Evolutionary conservation across 2,888 invertebrate species (phyloP), one percentile per base, ranked within the genome.

Genomic region (Pristionchus exspectatus): DNA sequence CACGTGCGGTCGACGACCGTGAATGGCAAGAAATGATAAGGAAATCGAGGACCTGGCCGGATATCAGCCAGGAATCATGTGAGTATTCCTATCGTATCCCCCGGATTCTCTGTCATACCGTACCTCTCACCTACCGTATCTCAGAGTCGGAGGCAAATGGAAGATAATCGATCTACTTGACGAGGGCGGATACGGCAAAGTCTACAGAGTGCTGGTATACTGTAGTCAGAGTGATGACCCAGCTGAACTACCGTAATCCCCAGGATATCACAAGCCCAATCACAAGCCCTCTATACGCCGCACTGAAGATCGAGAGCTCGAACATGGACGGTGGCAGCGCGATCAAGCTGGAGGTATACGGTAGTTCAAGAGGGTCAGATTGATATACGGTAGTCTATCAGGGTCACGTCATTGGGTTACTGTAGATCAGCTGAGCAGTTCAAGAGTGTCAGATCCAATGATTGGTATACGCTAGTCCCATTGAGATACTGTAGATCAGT

Each of bases 251-350:
- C 72, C 14, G 72, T 72, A 72, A 5, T 66, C n/a, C 33, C 2
- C 33, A 74, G 74, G 74, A 74, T 33, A 69, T 30, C 69, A 38
- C 74, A 4, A 74, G 74, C 21, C 27, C 30, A 5, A 7, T 10
- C n/a, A 24, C 69, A 44, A n/a, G 21, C 21, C 38, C 24, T 9
- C 38, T 38, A 38, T 86, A 88, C 4, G 92, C 92, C 16, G 92
- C 92, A n/a, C 89, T 92, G n/a, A 92, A 92, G 77, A 91, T 91
- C 56, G 92, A 92, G 86, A 89, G 91, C 33, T 90, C 87, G 69
- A 91, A 92, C 44, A 66, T 89, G 74, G 90, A 91, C 72, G 92
- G 92, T 9, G 92, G 92, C 74, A 83, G 90, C 27, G 91, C 91
- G n/a, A 92, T 92, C 69, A 92, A 92, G 38, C 81, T 92, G 14